A percentile compares a stretch with the other conserved stretches of the same genome.
Conservation (phyloP, 2,113 vertebrate species). For the Antechinus flavipes region DNA sequence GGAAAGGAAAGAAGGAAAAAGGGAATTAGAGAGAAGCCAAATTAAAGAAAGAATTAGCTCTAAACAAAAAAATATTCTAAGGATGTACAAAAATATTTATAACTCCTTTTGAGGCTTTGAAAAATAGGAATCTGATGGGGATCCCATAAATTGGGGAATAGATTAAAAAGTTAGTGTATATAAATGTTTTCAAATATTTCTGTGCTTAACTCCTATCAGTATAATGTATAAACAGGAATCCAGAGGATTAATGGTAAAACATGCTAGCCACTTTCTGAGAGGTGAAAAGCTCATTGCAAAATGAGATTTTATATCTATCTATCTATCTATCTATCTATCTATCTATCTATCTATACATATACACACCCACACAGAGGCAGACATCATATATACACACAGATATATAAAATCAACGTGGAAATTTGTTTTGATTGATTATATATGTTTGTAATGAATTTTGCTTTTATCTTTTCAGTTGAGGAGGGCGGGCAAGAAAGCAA, state of each 20-base stretch:
- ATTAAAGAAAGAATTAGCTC: background rate
- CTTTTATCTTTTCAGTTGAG: background rate
- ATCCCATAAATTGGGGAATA: background rate
- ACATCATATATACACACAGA: too few species aligned
- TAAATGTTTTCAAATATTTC: background rate
- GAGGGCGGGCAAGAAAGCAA: background rate
- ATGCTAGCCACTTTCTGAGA: background rate
- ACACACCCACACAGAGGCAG: too few species aligned
- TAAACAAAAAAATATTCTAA: background rate
- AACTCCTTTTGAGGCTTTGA: background rate
- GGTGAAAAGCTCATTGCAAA: background rate
- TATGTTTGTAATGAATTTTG: background rate
- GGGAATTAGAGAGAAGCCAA: background rate
- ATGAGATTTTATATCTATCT: background rate
- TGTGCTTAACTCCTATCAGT: background rate
- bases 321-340: too few species aligned
- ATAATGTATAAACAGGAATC: background rate
- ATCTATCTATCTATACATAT: too few species aligned
- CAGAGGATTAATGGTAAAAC: background rate
- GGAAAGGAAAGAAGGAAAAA: background rate
- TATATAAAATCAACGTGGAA: background rate
- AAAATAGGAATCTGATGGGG: background rate
- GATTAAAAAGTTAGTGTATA: background rate
- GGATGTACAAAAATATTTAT: background rate
- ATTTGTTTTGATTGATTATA: background rate